Base-by-base conservation (phyloP, 2,888 invertebrate genomes). In the Lepidocyrtinus sp. region DNA sequence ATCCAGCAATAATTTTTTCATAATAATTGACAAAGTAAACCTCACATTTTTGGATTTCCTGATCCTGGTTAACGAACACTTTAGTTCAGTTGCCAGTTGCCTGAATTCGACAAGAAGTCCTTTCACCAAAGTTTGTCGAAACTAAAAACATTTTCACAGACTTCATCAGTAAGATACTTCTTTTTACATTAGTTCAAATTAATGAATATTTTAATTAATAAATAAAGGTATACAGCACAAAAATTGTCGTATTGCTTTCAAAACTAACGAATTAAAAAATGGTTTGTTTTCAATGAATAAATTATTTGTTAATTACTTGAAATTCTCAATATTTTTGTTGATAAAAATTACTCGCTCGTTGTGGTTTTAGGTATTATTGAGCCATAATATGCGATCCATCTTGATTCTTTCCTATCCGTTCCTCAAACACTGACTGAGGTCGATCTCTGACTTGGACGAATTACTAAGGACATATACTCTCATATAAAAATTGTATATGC, bases 301-400 rank as follows among this genome's bases (percentile, higher is more conserved):
- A 36, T 65, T 25, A 24, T 19, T 72, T 69, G 22, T 68, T 68
- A 64, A n/a, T 26, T 68, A 45, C 46, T 55, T 69, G 19, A 45
- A 45, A 67, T n/a, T 27, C 5, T 63, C 9, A 1, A n/a, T 63
- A n/a, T n/a, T 63, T 25, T 36, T 36, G 19, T 21, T 25, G 62
- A 64, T 21, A 36, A 61, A 45, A 64, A 45, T 1, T 59, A 50
- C 2, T 50, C 15, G 15, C 50, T 50, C 50, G 50, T 55, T 24
- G 26, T 64, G 12, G 21, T 17, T 69, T 19, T 50, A 50, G 50
- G 50, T 50, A 50, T 74, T 46, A 65, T 64, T 74, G 61, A 59
- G 73, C 73, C 69, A 73, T 19, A 73, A 73, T 79, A 70, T 65
- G 70, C 73, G 70, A 79, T 79, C 79, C 79, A 79, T 79, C 70